A percentile compares a stretch with the other conserved stretches of the same genome.
Conservation (phyloP, 1,140 invertebrate species). For the Dermatophagoides farinae region DNA sequence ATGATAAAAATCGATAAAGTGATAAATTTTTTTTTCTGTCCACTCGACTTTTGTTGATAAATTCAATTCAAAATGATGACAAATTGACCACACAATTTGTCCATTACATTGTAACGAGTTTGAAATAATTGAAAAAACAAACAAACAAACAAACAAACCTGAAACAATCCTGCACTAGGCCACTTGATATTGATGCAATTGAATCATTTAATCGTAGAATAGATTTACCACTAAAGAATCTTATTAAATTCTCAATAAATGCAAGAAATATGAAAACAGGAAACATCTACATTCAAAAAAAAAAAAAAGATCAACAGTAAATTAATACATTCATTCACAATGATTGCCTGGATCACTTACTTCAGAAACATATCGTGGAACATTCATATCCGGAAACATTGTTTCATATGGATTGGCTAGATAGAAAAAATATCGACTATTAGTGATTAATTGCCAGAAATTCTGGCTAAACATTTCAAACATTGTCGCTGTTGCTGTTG, state of each 20-base stretch:
- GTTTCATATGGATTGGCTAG: conserved; percentile 12
- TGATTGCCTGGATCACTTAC: background rate
- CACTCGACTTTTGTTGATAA: no score
- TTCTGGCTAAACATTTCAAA: background rate
- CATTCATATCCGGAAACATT: conserved; percentile 12
- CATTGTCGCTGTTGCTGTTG: background rate
- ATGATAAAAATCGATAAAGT: background rate
- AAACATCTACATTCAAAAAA: conserved; percentile 10
- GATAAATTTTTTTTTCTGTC: background rate
- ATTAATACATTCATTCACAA: background rate
- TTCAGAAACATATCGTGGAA: conserved; percentile 15
- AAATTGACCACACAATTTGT: no score
- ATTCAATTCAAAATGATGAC: background rate
- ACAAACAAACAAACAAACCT: conserved; percentile 5
- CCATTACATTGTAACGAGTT: no score
- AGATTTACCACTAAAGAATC: conserved; percentile 1
- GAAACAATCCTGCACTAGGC: conserved; percentile 17
- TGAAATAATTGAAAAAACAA: no score
- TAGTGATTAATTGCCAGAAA: background rate
- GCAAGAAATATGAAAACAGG: conserved; percentile 10
- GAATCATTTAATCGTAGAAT: conserved; percentile 12
- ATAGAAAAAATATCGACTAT: conserved; percentile 14
- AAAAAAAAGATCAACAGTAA: background rate
- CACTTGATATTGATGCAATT: conserved; percentile 11
- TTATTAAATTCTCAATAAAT: conserved; percentile 10